Base-by-base conservation (phyloP, 2,888 invertebrate genomes). In the Sesia apiformis region DNA sequence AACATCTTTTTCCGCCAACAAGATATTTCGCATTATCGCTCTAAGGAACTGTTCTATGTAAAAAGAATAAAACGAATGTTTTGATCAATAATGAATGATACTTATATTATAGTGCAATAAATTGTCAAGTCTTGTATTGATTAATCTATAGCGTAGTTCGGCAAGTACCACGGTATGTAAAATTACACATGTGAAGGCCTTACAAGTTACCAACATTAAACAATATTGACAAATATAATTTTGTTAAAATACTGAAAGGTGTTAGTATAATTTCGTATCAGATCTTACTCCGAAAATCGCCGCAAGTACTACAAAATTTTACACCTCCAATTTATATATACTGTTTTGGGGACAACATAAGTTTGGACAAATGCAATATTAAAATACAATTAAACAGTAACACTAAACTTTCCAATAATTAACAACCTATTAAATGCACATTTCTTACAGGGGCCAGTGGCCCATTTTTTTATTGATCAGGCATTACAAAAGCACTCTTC, bases 351-450 rank as follows among this genome's bases (percentile, higher is more conserved):
- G 23, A 23, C 23, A 23, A 23, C 23, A 23, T 23, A 23, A 23
- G 23, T 23, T 23, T 23, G 23, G 23, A 23, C 23, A 23, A 23
- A 1, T 23, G 23, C 49, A 49, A 70, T 64, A 70, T 68, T 65
- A 69, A 64, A 83, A 83, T 77, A 78, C 75, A 77, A 77, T 76
- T 74, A 78, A 84, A 85, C 80, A 80, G 71, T 80, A 85, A 86
- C 86, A 85, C 73, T 86, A 82, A 80, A 86, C 70, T 72, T 81
- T 78, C 74, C 76, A 82, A 78, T 82, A 72, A 81, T 80, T 85
- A 88, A 88, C 85, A 86, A 84, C 69, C 83, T 86, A 88, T 76
- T 88, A 88, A 88, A 88, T 88, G 88, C 88, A 86, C 72, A 72
- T 79, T 73, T 70, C 63, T 23, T 61, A 63, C 63, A 74, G 79